phyloP scores from a whole-genome alignment of 2,113 vertebrate species.

The Saimiri boliviensis region DNA sequence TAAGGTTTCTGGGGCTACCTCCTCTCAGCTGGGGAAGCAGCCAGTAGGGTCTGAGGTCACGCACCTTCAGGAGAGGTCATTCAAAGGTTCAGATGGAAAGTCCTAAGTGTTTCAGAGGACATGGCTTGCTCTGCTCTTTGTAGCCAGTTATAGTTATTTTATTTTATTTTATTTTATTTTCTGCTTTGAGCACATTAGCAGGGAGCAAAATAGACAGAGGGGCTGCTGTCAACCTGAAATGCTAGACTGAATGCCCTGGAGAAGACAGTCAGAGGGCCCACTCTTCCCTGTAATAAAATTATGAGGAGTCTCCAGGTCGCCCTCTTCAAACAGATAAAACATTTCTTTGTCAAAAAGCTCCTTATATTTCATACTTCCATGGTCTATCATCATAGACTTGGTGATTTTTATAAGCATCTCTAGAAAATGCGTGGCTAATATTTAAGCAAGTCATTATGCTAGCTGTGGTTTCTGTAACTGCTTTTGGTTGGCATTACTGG shows the following conservation, averaged over 20 bases:
- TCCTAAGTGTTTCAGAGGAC: background rate
- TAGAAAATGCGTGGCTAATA: background rate
- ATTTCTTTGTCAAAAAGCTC: background rate
- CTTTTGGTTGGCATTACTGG: background rate
- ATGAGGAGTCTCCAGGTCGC: background rate
- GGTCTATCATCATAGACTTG: background rate
- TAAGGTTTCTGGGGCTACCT: too few species aligned
- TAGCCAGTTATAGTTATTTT: background rate
- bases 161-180: background rate
- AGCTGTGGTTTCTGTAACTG: background rate
- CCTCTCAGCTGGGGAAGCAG: background rate
- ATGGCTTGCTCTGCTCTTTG: background rate
- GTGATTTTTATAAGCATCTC: background rate
- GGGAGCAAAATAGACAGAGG: background rate
- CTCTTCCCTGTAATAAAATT: background rate
- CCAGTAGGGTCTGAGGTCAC: background rate
- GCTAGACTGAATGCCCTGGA: fast-evolving
- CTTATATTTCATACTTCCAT: background rate
- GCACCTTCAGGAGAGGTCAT: background rate
- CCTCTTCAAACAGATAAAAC: background rate
- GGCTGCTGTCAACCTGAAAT: background rate
- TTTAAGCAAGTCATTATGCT: background rate
- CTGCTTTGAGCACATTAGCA: background rate
- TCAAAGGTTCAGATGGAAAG: background rate
- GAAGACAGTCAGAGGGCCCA: background rate